Evolutionary conservation across 2,888 invertebrate genomes (phyloP).

Genomic region (Drosophila buzzatii): DNA sequence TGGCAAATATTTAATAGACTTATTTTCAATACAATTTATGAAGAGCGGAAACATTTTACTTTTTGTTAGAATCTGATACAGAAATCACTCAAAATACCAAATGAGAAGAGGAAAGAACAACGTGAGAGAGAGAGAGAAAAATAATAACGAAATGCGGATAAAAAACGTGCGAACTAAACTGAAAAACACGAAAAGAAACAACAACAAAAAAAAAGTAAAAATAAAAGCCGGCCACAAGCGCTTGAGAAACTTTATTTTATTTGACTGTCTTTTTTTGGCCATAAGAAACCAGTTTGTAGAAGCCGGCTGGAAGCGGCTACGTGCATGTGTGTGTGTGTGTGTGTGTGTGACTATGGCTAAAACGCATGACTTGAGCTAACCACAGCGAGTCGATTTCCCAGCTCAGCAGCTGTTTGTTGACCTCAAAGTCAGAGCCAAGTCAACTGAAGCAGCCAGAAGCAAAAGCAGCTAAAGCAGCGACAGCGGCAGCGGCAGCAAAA

Average conservation of each 20-base stretch:
- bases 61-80: slow-evolving; percentile 24
- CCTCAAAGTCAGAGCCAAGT: slow-evolving; percentile 80
- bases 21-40: slow-evolving; percentile 20
- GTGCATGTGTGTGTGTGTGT: slow-evolving; percentile 12
- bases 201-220: slow-evolving; percentile 5
- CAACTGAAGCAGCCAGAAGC: slow-evolving; percentile 10
- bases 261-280: slow-evolving; percentile 48
- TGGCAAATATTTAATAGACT: slow-evolving; percentile 34
- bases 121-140: background rate
- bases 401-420: slow-evolving; percentile 85
- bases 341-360: slow-evolving; percentile 36
- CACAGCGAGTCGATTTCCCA: slow-evolving; percentile 71
- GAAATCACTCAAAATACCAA: slow-evolving; percentile 47
- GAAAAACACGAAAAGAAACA: slow-evolving; percentile 44
- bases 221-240: slow-evolving; percentile 58
- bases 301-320: slow-evolving; percentile 59
- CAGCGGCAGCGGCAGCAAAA: background rate
- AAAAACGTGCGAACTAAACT: slow-evolving; percentile 81
- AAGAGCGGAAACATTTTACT: slow-evolving; percentile 45
- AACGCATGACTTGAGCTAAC: slow-evolving; percentile 78
- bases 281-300: slow-evolving; percentile 72
- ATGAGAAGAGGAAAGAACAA: slow-evolving; percentile 23
- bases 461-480: slow-evolving; percentile 31
- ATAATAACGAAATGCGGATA: slow-evolving; percentile 30
- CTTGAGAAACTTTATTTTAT: slow-evolving; percentile 73